A percentile compares a stretch with the other conserved stretches of the same genome.
Evolutionary conservation across 2,888 invertebrate genomes (phyloP).

Genomic region (Drosophila buzzatii): DNA sequence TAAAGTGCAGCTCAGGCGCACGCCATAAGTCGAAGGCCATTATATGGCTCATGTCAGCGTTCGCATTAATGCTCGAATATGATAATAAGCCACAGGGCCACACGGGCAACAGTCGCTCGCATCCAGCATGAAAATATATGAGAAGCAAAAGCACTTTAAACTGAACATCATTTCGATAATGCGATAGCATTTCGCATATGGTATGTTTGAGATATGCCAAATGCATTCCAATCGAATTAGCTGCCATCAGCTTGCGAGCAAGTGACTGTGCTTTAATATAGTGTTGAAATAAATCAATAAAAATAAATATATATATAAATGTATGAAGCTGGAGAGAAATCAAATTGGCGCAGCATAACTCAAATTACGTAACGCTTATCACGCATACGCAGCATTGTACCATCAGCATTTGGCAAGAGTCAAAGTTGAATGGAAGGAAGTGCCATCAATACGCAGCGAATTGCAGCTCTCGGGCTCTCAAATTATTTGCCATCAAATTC

Average conservation of each 20-base stretch:
- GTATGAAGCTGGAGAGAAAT: slow-evolving; percentile 3
- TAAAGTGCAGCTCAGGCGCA: slow-evolving; percentile 36
- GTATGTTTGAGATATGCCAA: neutral
- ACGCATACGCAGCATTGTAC: slow-evolving; percentile 5
- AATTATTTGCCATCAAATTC: slow-evolving; percentile 72
- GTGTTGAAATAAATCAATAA: slow-evolving; percentile 58
- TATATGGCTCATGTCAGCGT: slow-evolving; percentile 25
- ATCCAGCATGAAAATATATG: neutral
- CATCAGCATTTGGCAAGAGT: neutral
- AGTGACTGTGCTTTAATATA: neutral
- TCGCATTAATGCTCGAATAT: slow-evolving; percentile 13
- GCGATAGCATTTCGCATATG: neutral
- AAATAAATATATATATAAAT: slow-evolving; percentile 4
- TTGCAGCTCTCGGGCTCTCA: slow-evolving; percentile 52
- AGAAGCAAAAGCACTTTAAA: neutral
- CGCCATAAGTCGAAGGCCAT: slow-evolving; percentile 28
- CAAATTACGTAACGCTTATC: slow-evolving; percentile 31
- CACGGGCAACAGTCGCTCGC: neutral
- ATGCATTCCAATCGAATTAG: slow-evolving; percentile 18
- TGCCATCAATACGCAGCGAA: slow-evolving; percentile 36
- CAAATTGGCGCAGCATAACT: slow-evolving; percentile 22
- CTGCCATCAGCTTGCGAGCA: neutral
- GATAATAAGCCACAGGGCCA: slow-evolving; percentile 32
- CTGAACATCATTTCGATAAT: slow-evolving; percentile 1
- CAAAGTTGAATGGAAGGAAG: slow-evolving; percentile 1